Conservation (phyloP, 2,797 vertebrate genomes). For the Serranus cabrilla region DNA sequence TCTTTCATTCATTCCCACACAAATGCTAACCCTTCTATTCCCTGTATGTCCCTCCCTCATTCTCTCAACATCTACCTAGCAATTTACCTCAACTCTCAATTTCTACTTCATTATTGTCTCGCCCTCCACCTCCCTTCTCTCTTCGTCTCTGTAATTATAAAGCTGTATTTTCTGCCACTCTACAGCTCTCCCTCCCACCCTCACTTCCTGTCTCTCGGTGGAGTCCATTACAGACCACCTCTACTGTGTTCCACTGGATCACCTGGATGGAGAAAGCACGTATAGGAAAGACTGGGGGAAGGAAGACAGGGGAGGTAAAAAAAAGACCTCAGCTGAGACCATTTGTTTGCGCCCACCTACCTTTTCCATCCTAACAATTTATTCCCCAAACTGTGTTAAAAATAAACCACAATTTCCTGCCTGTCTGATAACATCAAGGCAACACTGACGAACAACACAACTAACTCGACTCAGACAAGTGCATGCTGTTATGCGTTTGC, state of each 20-base stretch:
- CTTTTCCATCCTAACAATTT: conserved; percentile 27
- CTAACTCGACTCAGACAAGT: conserved; percentile 31
- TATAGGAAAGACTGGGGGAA: conserved; percentile 19
- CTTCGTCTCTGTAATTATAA: conserved; percentile 54
- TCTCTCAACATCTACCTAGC: conserved; percentile 38
- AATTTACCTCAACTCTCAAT: conserved; percentile 55
- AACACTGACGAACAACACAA: conserved; percentile 43
- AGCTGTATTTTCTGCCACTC: conserved; percentile 55
- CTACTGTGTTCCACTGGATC: conserved; percentile 55
- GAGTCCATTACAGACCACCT: conserved; percentile 54
- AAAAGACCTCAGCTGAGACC: conserved; percentile 27
- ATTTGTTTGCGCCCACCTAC: conserved; percentile 19
- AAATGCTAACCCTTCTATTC: conserved; percentile 22
- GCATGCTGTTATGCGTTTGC: neutral
- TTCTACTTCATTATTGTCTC: conserved; percentile 60
- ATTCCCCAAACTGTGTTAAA: conserved; percentile 41
- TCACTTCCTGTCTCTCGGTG: conserved; percentile 45
- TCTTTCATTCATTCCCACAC: conserved; percentile 28
- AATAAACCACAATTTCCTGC: conserved; percentile 61
- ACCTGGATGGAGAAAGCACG: conserved; percentile 52
- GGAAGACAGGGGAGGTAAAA: conserved; percentile 20
- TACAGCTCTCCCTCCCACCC: conserved; percentile 33
- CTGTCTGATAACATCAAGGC: conserved; percentile 54
- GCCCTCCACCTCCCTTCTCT: conserved; percentile 39
- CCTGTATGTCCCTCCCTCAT: conserved; percentile 16